Conservation (phyloP, 2,888 invertebrate genomes). For the Dicyrtomina minuta region DNA sequence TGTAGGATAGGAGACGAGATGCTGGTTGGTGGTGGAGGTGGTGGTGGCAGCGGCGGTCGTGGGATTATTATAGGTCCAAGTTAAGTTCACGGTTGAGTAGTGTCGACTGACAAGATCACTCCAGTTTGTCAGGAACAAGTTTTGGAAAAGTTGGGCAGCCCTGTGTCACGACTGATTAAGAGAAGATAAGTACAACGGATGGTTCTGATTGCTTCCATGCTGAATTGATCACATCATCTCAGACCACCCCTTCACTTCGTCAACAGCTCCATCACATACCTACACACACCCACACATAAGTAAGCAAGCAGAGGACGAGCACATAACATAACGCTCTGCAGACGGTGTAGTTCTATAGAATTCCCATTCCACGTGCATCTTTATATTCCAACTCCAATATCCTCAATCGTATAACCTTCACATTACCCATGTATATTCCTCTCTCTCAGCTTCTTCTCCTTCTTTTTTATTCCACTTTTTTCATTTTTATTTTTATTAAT, state of each 20-base stretch:
- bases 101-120: constrained; percentile 32
- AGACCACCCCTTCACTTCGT: constrained; percentile 19
- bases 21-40: neutral
- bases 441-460: neutral
- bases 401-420: too few relatives aligned
- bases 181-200: constrained; percentile 35
- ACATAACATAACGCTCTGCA: too few relatives aligned
- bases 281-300: too few relatives aligned
- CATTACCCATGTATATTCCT: neutral
- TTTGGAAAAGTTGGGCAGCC: constrained; percentile 35
- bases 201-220: constrained; percentile 17
- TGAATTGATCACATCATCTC: constrained; percentile 29
- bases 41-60: neutral
- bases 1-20: neutral
- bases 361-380: too few relatives aligned
- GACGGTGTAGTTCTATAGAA: too few relatives aligned
- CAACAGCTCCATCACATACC: constrained; percentile 12
- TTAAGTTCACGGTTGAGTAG: constrained; percentile 25
- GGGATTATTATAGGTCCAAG: constrained; percentile 21
- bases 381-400: too few relatives aligned
- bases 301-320: too few relatives aligned
- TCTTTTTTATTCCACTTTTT: neutral
- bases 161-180: constrained; percentile 39
- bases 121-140: constrained; percentile 27
- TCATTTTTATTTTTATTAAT: neutral